A percentile compares a stretch with the other conserved stretches of the same genome.
Conservation (phyloP, 2,113 vertebrate species). For the Labeo catla region DNA sequence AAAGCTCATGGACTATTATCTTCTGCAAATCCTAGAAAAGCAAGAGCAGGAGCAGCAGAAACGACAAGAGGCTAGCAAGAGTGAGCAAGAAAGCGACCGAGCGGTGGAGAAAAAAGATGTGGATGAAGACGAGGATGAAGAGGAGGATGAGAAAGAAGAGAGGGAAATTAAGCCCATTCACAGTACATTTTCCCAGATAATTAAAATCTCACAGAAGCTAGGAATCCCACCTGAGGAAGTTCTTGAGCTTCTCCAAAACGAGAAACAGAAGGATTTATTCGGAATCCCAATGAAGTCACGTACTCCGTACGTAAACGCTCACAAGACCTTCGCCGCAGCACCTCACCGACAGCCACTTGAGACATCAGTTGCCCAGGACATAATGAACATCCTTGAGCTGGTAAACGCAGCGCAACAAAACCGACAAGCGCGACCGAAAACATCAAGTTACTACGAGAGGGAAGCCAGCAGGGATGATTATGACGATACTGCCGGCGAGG, state of each 20-base stretch:
- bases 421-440: slow-evolving; percentile 75
- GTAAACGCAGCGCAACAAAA: slow-evolving; percentile 74
- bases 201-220: slow-evolving; percentile 89
- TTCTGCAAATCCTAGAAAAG: slow-evolving; percentile 84
- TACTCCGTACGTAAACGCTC: slow-evolving; percentile 72
- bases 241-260: slow-evolving; percentile 83
- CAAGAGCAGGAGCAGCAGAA: slow-evolving; percentile 73
- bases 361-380: slow-evolving; percentile 77
- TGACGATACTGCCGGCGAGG: slow-evolving; percentile 74
- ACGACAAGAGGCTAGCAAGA: slow-evolving; percentile 53
- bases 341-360: slow-evolving; percentile 73
- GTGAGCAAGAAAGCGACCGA: slow-evolving; percentile 54
- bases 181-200: slow-evolving; percentile 83
- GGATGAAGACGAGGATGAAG: slow-evolving; percentile 57
- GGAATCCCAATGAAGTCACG: slow-evolving; percentile 69
- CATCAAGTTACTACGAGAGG: slow-evolving; percentile 67
- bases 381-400: slow-evolving; percentile 85
- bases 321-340: slow-evolving; percentile 70
- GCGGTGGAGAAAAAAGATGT: slow-evolving; percentile 72
- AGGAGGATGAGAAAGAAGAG: slow-evolving; percentile 66
- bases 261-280: slow-evolving; percentile 69
- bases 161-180: slow-evolving; percentile 75
- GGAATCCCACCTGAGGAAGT: slow-evolving; percentile 92
- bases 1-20: slow-evolving; percentile 85
- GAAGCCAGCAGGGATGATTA: slow-evolving; percentile 75